A percentile compares a stretch with the other conserved stretches of the same genome.
These are phyloP conservation scores for Beris morrisii DNA, from an alignment of 2,888 invertebrate species.

Conservation along the genomic window DNA sequence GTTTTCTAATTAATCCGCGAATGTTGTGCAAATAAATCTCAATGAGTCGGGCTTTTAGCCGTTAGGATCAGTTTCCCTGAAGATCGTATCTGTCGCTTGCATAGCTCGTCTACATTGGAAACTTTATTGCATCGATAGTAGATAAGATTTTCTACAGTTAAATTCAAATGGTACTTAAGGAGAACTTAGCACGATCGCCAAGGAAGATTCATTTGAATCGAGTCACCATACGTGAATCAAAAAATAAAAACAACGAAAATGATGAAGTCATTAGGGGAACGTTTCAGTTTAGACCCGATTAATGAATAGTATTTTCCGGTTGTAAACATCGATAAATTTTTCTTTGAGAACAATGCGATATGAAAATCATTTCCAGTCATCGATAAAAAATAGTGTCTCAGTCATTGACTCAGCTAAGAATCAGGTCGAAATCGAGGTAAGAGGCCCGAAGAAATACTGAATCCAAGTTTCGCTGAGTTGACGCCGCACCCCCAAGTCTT, in stretches of 20 bases:
- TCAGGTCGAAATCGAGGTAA: not conserved
- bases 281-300: no score
- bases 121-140: not conserved
- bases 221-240: not conserved
- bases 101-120: not conserved
- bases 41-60: conserved; percentile 1
- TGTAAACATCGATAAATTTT: no score
- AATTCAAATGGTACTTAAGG: no score
- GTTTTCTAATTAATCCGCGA: conserved; percentile 53
- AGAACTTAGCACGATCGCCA: not conserved
- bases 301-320: no score
- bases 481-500: conserved; percentile 16
- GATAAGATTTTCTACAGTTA: not conserved
- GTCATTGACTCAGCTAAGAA: no score
- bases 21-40: conserved; percentile 41
- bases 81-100: not conserved
- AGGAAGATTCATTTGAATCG: not conserved
- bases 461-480: conserved; percentile 19
- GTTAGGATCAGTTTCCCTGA: not conserved
- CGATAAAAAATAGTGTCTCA: no score
- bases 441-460: not conserved
- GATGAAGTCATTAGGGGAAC: no score
- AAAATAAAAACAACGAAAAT: not conserved
- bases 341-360: no score
- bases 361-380: no score